These are phyloP conservation scores for Antennarius maculatus DNA, from an alignment of 2,797 vertebrate species.

Conservation along the genomic window DNA sequence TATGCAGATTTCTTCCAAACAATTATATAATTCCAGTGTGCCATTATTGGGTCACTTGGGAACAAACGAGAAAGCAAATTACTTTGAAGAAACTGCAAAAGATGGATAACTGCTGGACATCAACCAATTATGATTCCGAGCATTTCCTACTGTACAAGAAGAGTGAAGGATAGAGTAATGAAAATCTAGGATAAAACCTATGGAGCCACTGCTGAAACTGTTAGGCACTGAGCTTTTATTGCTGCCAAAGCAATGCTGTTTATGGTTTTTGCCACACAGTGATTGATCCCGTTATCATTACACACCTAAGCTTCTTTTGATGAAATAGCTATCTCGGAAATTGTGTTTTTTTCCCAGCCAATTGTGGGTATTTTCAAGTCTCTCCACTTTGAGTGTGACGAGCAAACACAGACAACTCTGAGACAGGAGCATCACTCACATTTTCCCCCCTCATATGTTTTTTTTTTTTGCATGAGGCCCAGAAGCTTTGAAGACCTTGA, in stretches of 20 bases:
- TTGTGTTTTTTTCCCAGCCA: conserved; percentile 34
- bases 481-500: conserved; percentile 48
- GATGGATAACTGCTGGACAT: conserved; percentile 22
- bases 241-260: conserved; percentile 30
- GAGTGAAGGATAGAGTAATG: conserved; percentile 31
- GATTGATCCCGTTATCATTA: conserved; percentile 56
- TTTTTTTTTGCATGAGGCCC: conserved; percentile 18
- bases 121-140: conserved; percentile 40
- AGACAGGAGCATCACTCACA: conserved; percentile 35
- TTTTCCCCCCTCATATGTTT: conserved; percentile 11
- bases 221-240: conserved; percentile 43
- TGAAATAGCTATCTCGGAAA: conserved; percentile 60
- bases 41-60: conserved; percentile 37
- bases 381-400: conserved; percentile 28
- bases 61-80: conserved; percentile 41
- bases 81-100: conserved; percentile 18
- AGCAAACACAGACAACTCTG: conserved; percentile 46
- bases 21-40: conserved; percentile 53
- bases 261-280: conserved; percentile 41
- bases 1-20: conserved; percentile 47
- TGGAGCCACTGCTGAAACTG: conserved; percentile 39
- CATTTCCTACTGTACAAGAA: conserved; percentile 17
- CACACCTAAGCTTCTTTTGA: conserved; percentile 60
- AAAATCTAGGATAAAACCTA: conserved; percentile 48
- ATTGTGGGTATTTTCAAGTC: conserved; percentile 28